Base-by-base conservation (phyloP, 2,113 vertebrate genomes). In the Micronycteris hirsuta region DNA sequence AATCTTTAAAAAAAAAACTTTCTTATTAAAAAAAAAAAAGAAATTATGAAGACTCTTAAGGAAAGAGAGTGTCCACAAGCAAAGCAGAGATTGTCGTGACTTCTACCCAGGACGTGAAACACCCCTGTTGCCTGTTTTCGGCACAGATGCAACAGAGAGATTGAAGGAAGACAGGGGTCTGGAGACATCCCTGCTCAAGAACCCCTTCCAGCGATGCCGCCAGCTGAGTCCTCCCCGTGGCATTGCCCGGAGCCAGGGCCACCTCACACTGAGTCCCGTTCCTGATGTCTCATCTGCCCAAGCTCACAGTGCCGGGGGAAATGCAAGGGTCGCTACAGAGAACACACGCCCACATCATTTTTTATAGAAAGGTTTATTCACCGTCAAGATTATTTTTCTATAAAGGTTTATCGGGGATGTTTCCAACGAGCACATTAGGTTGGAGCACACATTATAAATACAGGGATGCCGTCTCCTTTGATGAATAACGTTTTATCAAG, bases 261-360 rank as follows among this genome's bases (percentile, higher is more conserved):
- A 89, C 92, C 94, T 95, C 97, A 95, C 93, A 31, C 16, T 5
- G 36, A 97, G 97, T 97, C 96, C 91, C 92, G 97, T 98, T 94
- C 93, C 94, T 88, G 85, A 94, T 86, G 89, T 28, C 41, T 58
- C 93, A 3, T 58, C 56, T 74, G 88, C 80, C 71, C 82, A 96
- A 96, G 96, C 94, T 91, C 93, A 78, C 80, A 96, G 96, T 97
- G 95, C 85, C 0, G 24, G 22, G 68, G 68, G 82, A 94, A 85
- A 91, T 92, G 68, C 65, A 56, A 85, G 90, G 58, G 56, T 0
- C 0, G 45, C 90, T 41, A 6, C 74, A 91, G n/a, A 85, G 71
- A 96, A 33, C 52, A 92, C 65, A 83, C 47, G 9, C 87, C 65
- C 54, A 36, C n/a, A 73, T 78, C 86, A 15, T 45, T 52, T 71